A percentile compares a stretch with the other conserved stretches of the same genome.
Conservation (phyloP, 2,888 invertebrate species). For the Aphrophora alni region DNA sequence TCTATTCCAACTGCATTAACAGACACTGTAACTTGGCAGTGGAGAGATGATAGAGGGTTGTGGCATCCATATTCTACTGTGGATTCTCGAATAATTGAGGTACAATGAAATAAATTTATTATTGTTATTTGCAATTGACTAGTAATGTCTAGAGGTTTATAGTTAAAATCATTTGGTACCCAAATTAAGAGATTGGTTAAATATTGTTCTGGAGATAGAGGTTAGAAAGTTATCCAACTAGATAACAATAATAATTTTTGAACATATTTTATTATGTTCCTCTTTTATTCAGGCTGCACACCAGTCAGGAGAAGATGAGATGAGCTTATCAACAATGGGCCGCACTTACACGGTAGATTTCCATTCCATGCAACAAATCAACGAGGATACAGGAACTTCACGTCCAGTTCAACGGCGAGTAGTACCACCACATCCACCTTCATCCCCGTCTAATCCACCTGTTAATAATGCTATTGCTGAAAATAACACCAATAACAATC, state of each 20-base stretch:
- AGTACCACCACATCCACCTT: slow-evolving; percentile 63
- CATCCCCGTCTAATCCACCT: slow-evolving; percentile 33
- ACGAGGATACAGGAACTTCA: slow-evolving; percentile 96
- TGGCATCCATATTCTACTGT: slow-evolving; percentile 93
- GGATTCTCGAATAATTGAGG: slow-evolving; percentile 94
- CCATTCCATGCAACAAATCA: slow-evolving; percentile 97
- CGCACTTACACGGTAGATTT: slow-evolving; percentile 96
- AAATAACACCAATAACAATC: slow-evolving; percentile 32
- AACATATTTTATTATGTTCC: no score
- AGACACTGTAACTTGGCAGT: slow-evolving; percentile 89
- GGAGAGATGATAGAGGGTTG: slow-evolving; percentile 91
- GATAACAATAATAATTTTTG: no score
- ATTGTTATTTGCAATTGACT: no score
- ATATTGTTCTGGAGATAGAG: no score
- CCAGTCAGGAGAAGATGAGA: slow-evolving; percentile 93
- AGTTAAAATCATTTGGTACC: no score
- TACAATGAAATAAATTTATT: slow-evolving; percentile 52
- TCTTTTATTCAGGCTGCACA: slow-evolving; percentile 83
- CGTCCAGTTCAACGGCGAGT: slow-evolving; percentile 86
- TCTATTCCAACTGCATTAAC: slow-evolving; percentile 61
- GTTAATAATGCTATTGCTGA: slow-evolving; percentile 45
- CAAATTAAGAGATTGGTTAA: no score
- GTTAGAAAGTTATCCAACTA: no score
- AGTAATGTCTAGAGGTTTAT: no score
- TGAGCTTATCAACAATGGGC: slow-evolving; percentile 89